Evolutionary conservation across 2,888 invertebrate species (phyloP).

Genomic region (Alloplasta piceator): DNA sequence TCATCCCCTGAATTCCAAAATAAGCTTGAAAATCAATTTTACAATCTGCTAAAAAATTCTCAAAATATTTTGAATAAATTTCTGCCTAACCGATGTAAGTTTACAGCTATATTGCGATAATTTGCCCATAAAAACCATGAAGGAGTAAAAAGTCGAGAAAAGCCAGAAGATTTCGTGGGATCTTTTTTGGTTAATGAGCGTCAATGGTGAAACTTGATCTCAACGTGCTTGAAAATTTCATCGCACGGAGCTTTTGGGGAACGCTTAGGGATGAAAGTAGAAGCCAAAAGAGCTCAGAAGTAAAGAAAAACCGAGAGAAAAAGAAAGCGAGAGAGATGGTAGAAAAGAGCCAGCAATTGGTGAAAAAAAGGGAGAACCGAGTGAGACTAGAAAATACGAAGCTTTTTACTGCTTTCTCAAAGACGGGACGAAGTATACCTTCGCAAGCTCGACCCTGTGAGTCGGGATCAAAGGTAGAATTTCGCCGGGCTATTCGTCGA

Average conservation of each 20-base stretch:
- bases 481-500: slow-evolving; percentile 2
- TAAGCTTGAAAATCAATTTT: too few species aligned
- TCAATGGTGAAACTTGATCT: neutral
- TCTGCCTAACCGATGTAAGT: too few species aligned
- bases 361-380: slow-evolving; percentile 16
- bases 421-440: slow-evolving; percentile 52
- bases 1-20: too few species aligned
- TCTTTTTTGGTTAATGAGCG: neutral
- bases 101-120: too few species aligned
- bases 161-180: neutral
- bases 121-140: too few species aligned
- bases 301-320: neutral
- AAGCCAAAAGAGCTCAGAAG: neutral
- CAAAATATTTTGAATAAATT: too few species aligned
- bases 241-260: neutral
- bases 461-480: slow-evolving; percentile 62
- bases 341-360: slow-evolving; percentile 5
- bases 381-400: slow-evolving; percentile 2
- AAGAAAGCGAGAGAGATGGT: neutral
- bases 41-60: too few species aligned
- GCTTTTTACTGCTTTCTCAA: slow-evolving; percentile 1
- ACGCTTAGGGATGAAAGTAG: neutral
- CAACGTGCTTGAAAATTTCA: slow-evolving; percentile 8
- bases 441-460: slow-evolving; percentile 51
- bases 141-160: neutral